These are phyloP conservation scores for Phalacrocorax carbo DNA, from an alignment of 2,113 vertebrate species.

Conservation along the genomic window DNA sequence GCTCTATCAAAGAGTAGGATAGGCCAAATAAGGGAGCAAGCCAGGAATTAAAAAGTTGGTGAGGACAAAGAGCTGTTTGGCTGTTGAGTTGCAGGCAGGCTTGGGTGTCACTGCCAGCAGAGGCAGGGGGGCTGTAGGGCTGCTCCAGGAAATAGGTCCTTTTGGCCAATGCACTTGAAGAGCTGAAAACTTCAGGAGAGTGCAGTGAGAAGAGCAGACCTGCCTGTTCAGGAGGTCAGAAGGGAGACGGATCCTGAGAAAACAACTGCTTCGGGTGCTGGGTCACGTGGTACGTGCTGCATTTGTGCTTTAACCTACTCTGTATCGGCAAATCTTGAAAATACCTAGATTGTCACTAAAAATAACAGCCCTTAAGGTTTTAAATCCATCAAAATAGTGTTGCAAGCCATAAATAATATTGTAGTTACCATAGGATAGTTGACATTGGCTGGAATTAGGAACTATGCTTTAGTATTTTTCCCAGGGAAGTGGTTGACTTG, in stretches of 20 bases:
- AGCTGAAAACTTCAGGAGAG: not conserved
- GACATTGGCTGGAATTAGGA: not conserved
- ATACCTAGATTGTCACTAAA: not conserved
- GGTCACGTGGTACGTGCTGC: not conserved
- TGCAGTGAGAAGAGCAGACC: not conserved
- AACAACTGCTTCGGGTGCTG: not conserved
- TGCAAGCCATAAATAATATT: not conserved
- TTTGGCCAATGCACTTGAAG: not conserved
- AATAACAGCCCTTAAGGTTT: not conserved
- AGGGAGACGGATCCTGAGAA: not conserved
- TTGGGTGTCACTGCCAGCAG: fast-evolving
- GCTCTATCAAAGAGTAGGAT: not conserved
- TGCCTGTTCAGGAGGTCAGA: not conserved
- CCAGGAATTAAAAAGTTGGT: not conserved
- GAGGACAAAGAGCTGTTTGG: not conserved
- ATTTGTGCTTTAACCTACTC: not conserved
- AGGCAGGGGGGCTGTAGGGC: not conserved
- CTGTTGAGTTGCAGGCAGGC: not conserved
- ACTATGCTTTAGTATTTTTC: not conserved
- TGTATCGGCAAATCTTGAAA: not conserved
- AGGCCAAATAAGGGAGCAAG: not conserved
- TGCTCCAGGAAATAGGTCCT: not conserved
- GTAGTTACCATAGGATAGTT: not conserved
- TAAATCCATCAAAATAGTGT: not conserved
- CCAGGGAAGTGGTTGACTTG: too few species aligned